Evolutionary conservation across 2,888 invertebrate species (phyloP), one percentile per base, ranked within the genome.

Genomic region (Andricus curvator): DNA sequence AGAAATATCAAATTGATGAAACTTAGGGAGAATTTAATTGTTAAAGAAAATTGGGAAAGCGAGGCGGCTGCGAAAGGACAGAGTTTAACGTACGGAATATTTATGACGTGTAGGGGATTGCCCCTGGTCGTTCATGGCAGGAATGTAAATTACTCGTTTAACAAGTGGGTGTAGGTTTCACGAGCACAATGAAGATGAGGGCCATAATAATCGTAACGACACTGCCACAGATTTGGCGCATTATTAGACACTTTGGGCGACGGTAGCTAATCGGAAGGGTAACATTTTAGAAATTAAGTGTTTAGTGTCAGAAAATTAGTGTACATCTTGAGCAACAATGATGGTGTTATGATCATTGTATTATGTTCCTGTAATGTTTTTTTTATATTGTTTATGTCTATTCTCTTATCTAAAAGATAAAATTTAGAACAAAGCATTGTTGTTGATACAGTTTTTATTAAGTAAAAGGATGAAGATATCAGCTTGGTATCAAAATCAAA

Each of bases 111-210:
- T 80, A 82, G 84, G 84, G 84, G 80, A 83, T 82, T 84, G 80
- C 79, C 84, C 83, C 78, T 79, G 81, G 83, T 84, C 80, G 83
- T 83, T 84, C 82, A 80, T 80, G 81, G 81, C 78, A 78, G 82
- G 84, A 84, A 84, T 84, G 83, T 84, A 84, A 84, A 84, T 84
- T 83, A 83, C 84, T 84, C 82, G 85, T 83, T 86, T 85, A 84
- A 86, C 84, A 84, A 84, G 84, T 82, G 82, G 80, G 82, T 82
- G 85, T 78, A 80, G 78, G 82, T 81, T 84, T 84, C 81, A 81
- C 82, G 81, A 84, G 77, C 79, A 82, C 84, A 83, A 83, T 85
- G 81, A 82, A 82, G 82, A 81, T 80, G 81, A 68, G 79, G 64
- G 81, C 80, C 83, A 68, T 62, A 78, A 82, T 83, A 82, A 83